Base-by-base conservation (phyloP, 1,140 invertebrate species). In the Scaptomyza montana region DNA sequence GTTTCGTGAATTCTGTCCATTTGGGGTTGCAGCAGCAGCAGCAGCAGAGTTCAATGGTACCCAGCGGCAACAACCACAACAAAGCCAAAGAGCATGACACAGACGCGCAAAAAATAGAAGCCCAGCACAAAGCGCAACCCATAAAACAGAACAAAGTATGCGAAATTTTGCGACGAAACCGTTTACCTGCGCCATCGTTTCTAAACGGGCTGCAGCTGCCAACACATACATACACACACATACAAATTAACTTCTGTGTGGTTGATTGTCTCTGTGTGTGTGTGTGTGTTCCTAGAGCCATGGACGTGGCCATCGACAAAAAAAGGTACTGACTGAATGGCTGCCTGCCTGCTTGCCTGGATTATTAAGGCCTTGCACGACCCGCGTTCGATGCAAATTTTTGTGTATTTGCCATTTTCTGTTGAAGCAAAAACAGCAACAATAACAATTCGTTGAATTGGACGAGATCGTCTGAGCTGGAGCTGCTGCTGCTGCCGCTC, bases 11-110 rank as follows among this genome's bases (percentile, higher is more conserved):
- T 49, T 61, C 72, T 68, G 60, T 50, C 28, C 59, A 54, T 87
- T 87, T 71, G 74, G 82, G 81, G 81, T 81, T 81, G 50, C 77
- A 47, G 60, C 28, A 30, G 5, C 16, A 16, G 16, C 21, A 25
- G 21, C 77, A 69, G 63, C 80, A 86, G 81, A 86, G 82, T 86
- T 86, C 82, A 86, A 86, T 86, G 82, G 82, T 86, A 86, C 82
- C 80, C 65, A 79, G 70, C 50, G 39, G 45, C 67, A 63, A 53
- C 70, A 73, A 60, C 70, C 47, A 67, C 69, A 67, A 64, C 64
- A 84, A 77, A 64, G 55, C 70, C 69, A 82, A 80, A 74, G 75
- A 80, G 74, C 78, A 82, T 61, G 62, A 66, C 70, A 78, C 62
- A 75, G 59, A 80, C 55, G 60, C 36, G 51, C 62, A 73, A 67